Base-by-base conservation (phyloP, 2,888 invertebrate species). In the Noctua fimbriata region DNA sequence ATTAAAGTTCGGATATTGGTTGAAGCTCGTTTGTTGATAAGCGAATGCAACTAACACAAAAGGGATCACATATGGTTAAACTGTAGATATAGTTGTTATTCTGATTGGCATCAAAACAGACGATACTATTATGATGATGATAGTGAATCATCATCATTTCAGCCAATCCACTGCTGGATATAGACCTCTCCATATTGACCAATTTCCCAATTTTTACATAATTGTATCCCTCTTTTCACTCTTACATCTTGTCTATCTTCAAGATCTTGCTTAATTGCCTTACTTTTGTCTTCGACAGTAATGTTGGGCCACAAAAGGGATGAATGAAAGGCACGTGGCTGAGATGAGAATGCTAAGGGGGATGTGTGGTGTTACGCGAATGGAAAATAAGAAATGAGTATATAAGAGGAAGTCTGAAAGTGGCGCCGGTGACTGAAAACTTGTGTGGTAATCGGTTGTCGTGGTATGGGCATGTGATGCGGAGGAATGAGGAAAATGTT, bases 1-100 rank as follows among this genome's bases (percentile, higher is more conserved):
- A 86, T 84, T 84, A 84, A 74, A 82, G 60, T 73, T 79, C 36
- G 14, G 60, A 72, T 73, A 58, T 86, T 67, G 73, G 60, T 75
- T 28, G 63, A 36, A 66, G 36, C 52, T 66, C 55, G 55, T 67
- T 77, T 74, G 52, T 85, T 65, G 44, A 76, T 44, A 55, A 71
- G 67, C 21, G 65, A 58, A 58, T 65, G 36, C 36, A 55, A 70
- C 44, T 47, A 66, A 60, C 44, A 63, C 28, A 55, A 78, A 66
- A 21, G 16, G 4, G 28, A 60, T 77, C 21, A n/a, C 24, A 49
- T 60, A 47, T 52, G 41, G 36, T 44, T 1, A 32, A 41, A 58
- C 12, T 67, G 2, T 21, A 28, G 69, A 63, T 32, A 60, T 21
- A 4, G 67, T 44, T 18, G 44, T 44, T 67, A 67, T 44, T 67